Base-by-base conservation (phyloP, 2,113 vertebrate species). In the Mungos mungo region DNA sequence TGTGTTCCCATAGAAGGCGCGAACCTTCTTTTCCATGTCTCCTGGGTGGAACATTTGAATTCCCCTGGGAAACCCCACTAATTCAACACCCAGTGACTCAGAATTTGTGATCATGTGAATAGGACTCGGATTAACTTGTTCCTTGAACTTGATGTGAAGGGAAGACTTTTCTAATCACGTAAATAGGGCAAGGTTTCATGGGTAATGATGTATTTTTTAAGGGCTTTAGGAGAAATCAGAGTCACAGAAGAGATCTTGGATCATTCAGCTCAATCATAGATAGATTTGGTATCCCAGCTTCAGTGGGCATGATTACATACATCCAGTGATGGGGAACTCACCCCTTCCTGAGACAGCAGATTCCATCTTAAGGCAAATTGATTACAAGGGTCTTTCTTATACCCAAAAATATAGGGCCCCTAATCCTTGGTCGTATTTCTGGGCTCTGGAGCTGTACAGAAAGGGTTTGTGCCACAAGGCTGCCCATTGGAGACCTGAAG, bases 181-280 rank as follows among this genome's bases (percentile, higher is more conserved):
- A 86, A 79, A 72, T 66, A 95, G 80, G 77, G 81, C 27, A 63
- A 81, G 38, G 84, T 65, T 84, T 96, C 68, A 9, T 41, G 66
- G 83, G 81, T 77, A 74, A 88, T 76, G 57, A 52, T 92, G 38
- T 89, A 38, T 84, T 90, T 93, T 96, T 93, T 60, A 93, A 35
- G 96, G 80, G 63, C 23, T 93, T 92, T 74, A 71, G 74, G 71
- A 86, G 68, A 97, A 96, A 96, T 79, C 7, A 23, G 87, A 96
- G 72, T 54, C 35, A 54, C 65, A 25, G 81, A 80, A 80, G n/a
- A 92, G 41, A 63, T 57, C 52, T 88, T 14, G 13, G 29, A 33
- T 21, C 82, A 38, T 85, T 90, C 57, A 11, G 2, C 41, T 83
- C 31, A 27, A 6, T n/a, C 65, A 27, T 63, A 38, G 41, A 18